Evolutionary conservation across 2,888 invertebrate species (phyloP).

Genomic region (Tuberolachnus salignus): DNA sequence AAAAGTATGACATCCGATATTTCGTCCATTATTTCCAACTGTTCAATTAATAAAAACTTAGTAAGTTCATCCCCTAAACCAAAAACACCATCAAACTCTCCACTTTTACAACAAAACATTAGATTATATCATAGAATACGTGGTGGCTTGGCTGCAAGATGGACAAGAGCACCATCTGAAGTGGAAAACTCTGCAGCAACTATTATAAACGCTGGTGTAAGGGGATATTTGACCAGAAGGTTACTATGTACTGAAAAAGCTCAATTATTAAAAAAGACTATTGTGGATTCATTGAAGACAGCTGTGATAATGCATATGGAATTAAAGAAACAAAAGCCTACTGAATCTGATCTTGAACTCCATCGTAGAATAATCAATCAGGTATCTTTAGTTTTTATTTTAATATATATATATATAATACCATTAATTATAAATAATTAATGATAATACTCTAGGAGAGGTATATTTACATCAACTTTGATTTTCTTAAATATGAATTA

Average conservation of each 20-base stretch:
- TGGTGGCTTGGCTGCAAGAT: neutral
- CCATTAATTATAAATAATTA: neutral
- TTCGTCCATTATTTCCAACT: constrained; percentile 42
- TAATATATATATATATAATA: neutral
- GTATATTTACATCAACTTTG: too few relatives aligned
- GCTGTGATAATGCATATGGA: constrained; percentile 75
- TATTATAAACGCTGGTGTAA: constrained; percentile 71
- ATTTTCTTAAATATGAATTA: neutral
- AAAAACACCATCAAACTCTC: constrained; percentile 6
- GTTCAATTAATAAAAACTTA: constrained; percentile 39
- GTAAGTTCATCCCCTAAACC: constrained; percentile 34
- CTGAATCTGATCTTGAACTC: constrained; percentile 61
- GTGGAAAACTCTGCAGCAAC: constrained; percentile 69
- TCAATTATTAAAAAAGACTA: constrained; percentile 77
- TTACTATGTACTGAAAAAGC: constrained; percentile 82
- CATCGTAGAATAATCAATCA: constrained; percentile 59
- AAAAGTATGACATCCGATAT: constrained; percentile 36
- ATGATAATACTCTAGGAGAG: too few relatives aligned
- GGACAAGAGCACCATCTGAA: constrained; percentile 34
- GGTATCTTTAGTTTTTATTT: constrained; percentile 55
- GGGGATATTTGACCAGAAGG: constrained; percentile 81
- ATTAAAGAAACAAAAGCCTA: constrained; percentile 66
- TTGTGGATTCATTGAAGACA: constrained; percentile 78
- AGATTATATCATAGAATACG: constrained; percentile 41
- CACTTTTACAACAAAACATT: constrained; percentile 34